Evolutionary conservation across 2,113 vertebrate species (phyloP).

Genomic region (Leucoraja erinaceus): DNA sequence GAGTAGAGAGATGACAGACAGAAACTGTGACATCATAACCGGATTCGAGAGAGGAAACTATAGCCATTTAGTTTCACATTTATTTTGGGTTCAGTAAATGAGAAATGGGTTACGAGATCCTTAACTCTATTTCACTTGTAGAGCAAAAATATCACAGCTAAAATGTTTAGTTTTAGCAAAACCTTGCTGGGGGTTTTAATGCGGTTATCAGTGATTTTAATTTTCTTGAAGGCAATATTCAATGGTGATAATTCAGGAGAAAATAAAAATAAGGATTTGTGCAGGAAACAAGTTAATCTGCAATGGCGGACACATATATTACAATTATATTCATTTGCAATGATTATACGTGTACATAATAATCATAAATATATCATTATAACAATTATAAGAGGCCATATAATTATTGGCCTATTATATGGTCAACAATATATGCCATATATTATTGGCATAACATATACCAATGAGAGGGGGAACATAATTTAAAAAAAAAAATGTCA

Average conservation of each 20-base stretch:
- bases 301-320: too few relatives aligned
- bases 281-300: too few relatives aligned
- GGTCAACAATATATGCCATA: too few relatives aligned
- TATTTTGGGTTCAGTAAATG: background rate
- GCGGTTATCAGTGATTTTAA: background rate
- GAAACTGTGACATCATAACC: background rate
- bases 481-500: too few relatives aligned
- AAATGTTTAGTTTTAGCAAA: background rate
- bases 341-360: too few relatives aligned
- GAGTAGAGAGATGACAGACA: background rate
- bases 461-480: too few relatives aligned
- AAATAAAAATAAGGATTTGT: too few relatives aligned
- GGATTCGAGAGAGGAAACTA: background rate
- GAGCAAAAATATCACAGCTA: background rate
- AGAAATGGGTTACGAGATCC: conserved; percentile 7
- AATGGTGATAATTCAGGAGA: background rate
- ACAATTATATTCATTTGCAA: too few relatives aligned
- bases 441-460: too few relatives aligned
- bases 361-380: too few relatives aligned
- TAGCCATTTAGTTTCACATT: background rate
- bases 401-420: too few relatives aligned
- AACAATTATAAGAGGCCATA: too few relatives aligned
- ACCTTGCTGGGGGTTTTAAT: background rate
- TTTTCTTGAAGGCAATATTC: background rate
- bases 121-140: background rate